phyloP scores from a whole-genome alignment of 2,113 vertebrate species.

The Charina bottae region DNA sequence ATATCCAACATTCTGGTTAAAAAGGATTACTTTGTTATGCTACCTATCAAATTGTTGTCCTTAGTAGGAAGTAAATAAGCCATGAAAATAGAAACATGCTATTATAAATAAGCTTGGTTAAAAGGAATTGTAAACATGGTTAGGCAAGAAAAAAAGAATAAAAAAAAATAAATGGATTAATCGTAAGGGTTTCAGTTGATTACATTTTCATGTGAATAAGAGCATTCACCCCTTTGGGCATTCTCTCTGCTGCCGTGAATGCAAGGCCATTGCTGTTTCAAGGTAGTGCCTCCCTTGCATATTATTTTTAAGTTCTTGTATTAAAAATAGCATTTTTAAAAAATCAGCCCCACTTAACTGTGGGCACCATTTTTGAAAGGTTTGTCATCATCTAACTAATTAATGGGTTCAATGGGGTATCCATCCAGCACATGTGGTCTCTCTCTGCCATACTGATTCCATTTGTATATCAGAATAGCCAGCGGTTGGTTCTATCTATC shows the following conservation, averaged over 20 bases:
- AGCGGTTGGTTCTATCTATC: not conserved
- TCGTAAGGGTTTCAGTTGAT: not conserved
- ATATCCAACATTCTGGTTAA: constrained; percentile 53
- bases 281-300: not conserved
- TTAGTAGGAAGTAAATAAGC: constrained; percentile 32
- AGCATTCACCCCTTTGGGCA: not conserved
- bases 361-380: not conserved
- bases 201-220: not conserved
- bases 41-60: constrained; percentile 38
- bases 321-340: not conserved
- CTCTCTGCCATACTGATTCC: not conserved
- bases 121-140: constrained; percentile 21
- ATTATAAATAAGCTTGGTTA: not conserved
- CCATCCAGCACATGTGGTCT: not conserved
- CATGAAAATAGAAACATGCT: constrained; percentile 57
- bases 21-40: constrained; percentile 46
- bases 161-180: not conserved
- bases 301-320: not conserved
- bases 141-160: not conserved
- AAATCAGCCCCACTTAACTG: not conserved
- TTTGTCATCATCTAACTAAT: not conserved
- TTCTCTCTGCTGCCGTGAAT: not conserved
- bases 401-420: not conserved
- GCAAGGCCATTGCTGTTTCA: not conserved
- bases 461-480: not conserved